A percentile compares a stretch with the other conserved stretches of the same genome.
phyloP scores from a whole-genome alignment of 1,140 invertebrate genomes.

The Harlomillsia oculata region DNA sequence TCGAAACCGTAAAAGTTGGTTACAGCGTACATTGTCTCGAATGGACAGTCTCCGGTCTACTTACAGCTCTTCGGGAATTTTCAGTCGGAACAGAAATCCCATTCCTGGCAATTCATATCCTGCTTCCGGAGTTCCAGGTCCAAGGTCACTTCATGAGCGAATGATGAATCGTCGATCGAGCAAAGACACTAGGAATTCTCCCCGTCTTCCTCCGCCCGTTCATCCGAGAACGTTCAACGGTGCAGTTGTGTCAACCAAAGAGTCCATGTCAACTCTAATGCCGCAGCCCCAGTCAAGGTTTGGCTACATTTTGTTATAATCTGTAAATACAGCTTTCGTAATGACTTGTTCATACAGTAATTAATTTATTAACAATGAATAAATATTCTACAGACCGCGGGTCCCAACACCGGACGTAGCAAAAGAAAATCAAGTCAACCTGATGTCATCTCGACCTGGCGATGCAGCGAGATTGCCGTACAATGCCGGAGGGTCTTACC shows the following conservation, averaged over 20 bases:
- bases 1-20: slow-evolving; percentile 77
- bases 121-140: slow-evolving; percentile 46
- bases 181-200: slow-evolving; percentile 18
- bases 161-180: slow-evolving; percentile 64
- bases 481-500: too few species aligned
- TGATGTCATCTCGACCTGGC: slow-evolving; percentile 32
- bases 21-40: slow-evolving; percentile 66
- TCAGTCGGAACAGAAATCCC: slow-evolving; percentile 51
- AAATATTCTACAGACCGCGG: slow-evolving; percentile 53
- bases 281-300: slow-evolving; percentile 22
- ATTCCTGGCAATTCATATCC: slow-evolving; percentile 36
- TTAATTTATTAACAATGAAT: background rate
- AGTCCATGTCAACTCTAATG: slow-evolving; percentile 14
- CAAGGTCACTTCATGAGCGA: slow-evolving; percentile 68
- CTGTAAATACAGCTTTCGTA: background rate
- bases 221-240: background rate
- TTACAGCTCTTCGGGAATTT: slow-evolving; percentile 66
- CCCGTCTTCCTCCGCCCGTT: background rate
- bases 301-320: background rate
- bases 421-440: slow-evolving; percentile 62
- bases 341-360: background rate
- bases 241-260: background rate
- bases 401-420: slow-evolving; percentile 77
- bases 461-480: too few species aligned
- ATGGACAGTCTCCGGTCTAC: slow-evolving; percentile 72